Base-by-base conservation (phyloP, 2,113 vertebrate species). In the Sigmodon hispidus region DNA sequence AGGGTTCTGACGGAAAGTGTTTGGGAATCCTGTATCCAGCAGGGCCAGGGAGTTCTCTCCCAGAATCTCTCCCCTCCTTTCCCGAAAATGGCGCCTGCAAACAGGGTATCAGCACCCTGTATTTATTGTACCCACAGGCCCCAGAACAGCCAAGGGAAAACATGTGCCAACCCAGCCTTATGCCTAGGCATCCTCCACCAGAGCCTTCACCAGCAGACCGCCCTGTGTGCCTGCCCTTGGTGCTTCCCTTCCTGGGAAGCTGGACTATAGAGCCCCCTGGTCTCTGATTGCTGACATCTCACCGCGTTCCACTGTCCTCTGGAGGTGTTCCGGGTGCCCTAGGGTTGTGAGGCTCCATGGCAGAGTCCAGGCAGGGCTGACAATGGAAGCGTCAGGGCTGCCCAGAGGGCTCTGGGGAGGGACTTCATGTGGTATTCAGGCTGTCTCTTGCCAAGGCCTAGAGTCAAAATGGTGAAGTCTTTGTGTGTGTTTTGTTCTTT, bases 341-440 rank as follows among this genome's bases (percentile, higher is more conserved):
- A 3, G 43, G 0, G 0, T 1, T 0, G 0, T 15, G 45, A 76
- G 59, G 7, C 1, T 12, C 9, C 1, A 0, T 2, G 63, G n/a
- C 45, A 36, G 76, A 36, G 57, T 8, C 0, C 1, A 19, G 1
- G 63, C 36, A 1, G 75, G 12, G 40, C 2, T 31, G 0, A 2
- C 31, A 48, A 0, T 3, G 11, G 36, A 22, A 24, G 22, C 52
- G 52, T 31, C 52, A 19, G 11, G 15, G 19, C 77, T 11, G 24
- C 31, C 16, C 36, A 36, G 17, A 16, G 0, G 1, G 7, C 12
- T 11, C 63, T 77, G 22, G 1, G 31, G 11, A 87, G 72, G 72
- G 63, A 12, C 67, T 50, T 79, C 0, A 2, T 0, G 3, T 22
- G 10, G 1, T 9, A 4, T 17, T n/a, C 43, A 34, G 19, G 29